Conservation (phyloP, 1,140 invertebrate genomes). For the Tetramorium alpestre region DNA sequence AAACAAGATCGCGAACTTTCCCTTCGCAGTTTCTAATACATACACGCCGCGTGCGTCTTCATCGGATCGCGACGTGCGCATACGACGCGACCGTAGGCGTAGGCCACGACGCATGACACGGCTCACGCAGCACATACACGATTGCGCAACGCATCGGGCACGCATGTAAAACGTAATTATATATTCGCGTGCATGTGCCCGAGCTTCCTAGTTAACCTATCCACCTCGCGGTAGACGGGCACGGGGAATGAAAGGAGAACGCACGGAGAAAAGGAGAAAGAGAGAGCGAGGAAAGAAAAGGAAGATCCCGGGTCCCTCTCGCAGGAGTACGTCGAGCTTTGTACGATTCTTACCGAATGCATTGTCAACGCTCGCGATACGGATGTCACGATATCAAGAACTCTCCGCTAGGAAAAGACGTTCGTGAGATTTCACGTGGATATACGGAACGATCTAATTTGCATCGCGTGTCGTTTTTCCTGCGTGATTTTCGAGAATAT, state of each 20-base stretch:
- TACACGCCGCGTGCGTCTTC: neutral
- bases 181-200: conserved; percentile 58
- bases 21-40: neutral
- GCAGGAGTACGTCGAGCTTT: neutral
- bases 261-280: neutral
- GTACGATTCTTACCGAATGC: neutral
- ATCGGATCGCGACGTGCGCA: neutral
- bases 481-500: neutral
- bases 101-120: conserved; percentile 66
- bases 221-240: conserved; percentile 48
- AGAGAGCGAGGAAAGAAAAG: conserved; percentile 23
- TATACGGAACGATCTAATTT: neutral
- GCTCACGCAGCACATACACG: conserved; percentile 22
- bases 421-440: neutral
- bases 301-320: neutral
- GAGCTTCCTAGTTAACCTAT: conserved; percentile 78
- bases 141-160: conserved; percentile 66
- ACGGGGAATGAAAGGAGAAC: conserved; percentile 9
- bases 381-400: conserved; percentile 8
- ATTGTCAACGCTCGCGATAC: neutral
- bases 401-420: neutral
- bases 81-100: conserved; percentile 63
- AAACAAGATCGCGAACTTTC: conserved; percentile 1
- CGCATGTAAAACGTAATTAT: conserved; percentile 68
- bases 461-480: neutral